phyloP scores from a whole-genome alignment of 1,140 invertebrate genomes.

The Eulimnadia texana region DNA sequence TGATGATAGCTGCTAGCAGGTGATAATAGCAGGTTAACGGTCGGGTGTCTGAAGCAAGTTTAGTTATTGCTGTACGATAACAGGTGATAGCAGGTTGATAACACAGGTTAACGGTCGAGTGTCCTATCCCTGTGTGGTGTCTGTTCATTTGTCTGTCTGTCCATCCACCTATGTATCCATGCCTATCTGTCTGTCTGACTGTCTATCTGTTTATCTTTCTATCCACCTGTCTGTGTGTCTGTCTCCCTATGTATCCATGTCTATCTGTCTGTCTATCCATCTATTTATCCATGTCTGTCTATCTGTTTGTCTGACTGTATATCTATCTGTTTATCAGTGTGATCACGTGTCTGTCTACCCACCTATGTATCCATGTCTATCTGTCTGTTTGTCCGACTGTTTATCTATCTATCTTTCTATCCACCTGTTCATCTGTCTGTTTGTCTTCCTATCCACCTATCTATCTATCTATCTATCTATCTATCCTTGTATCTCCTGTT shows the following conservation, averaged over 20 bases:
- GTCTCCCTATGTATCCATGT: too few relatives aligned
- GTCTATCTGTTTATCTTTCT: neutral
- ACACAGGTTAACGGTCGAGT: too few relatives aligned
- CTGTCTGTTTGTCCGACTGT: neutral
- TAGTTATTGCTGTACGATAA: too few relatives aligned
- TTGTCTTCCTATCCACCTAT: neutral
- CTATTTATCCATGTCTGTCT: neutral
- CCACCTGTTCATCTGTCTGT: neutral
- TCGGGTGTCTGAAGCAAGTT: too few relatives aligned
- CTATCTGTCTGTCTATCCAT: too few relatives aligned
- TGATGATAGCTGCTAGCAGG: too few relatives aligned
- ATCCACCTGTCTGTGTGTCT: neutral
- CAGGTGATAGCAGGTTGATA: too few relatives aligned
- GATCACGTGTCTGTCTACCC: neutral
- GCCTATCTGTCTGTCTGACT: neutral
- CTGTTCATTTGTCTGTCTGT: neutral
- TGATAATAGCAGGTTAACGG: too few relatives aligned
- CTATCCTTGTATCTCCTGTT: neutral
- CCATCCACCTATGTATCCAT: neutral
- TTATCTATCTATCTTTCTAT: neutral
- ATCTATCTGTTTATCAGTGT: neutral
- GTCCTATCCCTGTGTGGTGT: neutral
- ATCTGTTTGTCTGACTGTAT: neutral
- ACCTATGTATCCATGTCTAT: neutral
- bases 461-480: neutral